Percentiles rank a stretch among this genome's conserved stretches.
These are phyloP conservation scores for Lepilemur septentrionalis DNA, from an alignment of 2,797 vertebrate species.

Conservation along the genomic window DNA sequence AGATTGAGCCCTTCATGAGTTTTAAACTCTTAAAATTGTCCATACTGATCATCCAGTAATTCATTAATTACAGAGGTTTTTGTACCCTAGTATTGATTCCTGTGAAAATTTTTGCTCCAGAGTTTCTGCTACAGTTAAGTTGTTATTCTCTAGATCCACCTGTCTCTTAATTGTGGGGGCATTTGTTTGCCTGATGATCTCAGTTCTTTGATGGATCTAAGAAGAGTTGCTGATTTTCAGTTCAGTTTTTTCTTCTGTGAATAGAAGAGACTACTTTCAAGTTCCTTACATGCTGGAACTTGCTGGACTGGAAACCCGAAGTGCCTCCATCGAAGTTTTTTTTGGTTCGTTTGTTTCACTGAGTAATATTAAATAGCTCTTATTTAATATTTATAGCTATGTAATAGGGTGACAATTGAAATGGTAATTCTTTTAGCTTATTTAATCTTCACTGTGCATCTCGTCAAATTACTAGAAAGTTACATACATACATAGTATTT, in stretches of 20 bases:
- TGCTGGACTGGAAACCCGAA: background rate
- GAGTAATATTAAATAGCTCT: slow-evolving; percentile 18
- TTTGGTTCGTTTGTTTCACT: background rate
- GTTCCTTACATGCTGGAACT: background rate
- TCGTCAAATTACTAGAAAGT: background rate
- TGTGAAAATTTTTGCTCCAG: background rate
- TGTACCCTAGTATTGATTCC: background rate
- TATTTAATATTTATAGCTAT: background rate
- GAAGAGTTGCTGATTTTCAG: slow-evolving; percentile 27
- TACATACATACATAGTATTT: background rate
- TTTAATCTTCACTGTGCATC: background rate
- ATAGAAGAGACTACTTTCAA: background rate
- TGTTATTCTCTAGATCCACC: background rate
- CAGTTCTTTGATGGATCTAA: background rate
- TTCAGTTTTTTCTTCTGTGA: slow-evolving; percentile 20
- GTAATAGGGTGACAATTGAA: background rate
- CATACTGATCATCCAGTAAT: background rate
- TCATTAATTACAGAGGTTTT: background rate
- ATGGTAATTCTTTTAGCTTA: background rate
- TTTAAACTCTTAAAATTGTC: background rate
- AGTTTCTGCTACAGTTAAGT: background rate
- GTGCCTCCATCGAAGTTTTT: background rate
- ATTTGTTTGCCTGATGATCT: background rate
- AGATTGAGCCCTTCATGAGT: background rate
- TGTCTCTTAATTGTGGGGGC: background rate